Conservation (phyloP, 2,113 vertebrate genomes). For the Calyptomena viridis region DNA sequence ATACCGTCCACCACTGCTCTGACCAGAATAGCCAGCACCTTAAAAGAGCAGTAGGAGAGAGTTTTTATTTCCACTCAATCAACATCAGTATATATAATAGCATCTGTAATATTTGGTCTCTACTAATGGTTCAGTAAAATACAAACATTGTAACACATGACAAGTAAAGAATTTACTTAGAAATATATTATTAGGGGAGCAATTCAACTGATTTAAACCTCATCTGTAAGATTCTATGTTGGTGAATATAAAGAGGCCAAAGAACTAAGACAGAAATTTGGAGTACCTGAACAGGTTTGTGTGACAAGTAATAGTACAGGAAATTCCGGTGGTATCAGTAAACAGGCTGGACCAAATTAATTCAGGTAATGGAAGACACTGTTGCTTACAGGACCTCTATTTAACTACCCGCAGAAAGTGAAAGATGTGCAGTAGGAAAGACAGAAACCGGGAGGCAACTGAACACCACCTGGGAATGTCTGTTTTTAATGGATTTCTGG, state of each 20-base stretch:
- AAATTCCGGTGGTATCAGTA: neutral
- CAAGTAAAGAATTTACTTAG: neutral
- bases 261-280: neutral
- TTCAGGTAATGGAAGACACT: neutral
- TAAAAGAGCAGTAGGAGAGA: neutral
- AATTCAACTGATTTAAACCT: neutral
- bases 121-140: neutral
- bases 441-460: neutral
- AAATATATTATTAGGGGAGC: neutral
- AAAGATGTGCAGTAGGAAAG: neutral
- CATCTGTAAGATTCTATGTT: neutral
- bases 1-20: slow-evolving; percentile 79
- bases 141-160: neutral
- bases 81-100: neutral
- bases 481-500: neutral
- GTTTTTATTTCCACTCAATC: neutral
- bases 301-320: neutral
- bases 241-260: neutral
- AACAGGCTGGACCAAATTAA: neutral
- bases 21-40: slow-evolving; percentile 91
- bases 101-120: neutral
- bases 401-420: neutral
- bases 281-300: neutral
- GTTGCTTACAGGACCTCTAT: neutral
- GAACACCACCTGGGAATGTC: neutral